These are phyloP conservation scores for Dendroctonus ponderosae DNA, from an alignment of 1,140 invertebrate genomes.

Conservation along the genomic window DNA sequence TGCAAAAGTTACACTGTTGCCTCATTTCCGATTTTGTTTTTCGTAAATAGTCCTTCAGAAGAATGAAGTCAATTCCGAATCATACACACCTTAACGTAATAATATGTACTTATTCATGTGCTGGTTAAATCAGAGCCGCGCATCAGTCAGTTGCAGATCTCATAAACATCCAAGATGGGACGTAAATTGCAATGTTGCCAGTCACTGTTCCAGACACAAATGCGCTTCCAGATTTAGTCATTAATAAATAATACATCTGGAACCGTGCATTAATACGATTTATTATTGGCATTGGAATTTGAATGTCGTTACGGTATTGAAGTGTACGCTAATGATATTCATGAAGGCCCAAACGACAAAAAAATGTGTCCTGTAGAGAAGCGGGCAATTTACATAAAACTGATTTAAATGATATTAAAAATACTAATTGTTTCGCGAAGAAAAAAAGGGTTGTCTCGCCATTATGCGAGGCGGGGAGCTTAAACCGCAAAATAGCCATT, in stretches of 20 bases:
- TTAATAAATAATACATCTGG: constrained; percentile 23
- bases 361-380: too few species aligned
- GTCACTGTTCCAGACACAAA: constrained; percentile 22
- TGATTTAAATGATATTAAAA: constrained; percentile 20
- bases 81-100: too few species aligned
- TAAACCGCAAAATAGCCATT: constrained; percentile 13
- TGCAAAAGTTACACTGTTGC: too few species aligned
- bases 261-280: constrained; percentile 5
- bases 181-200: constrained; percentile 20
- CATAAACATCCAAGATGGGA: constrained; percentile 28
- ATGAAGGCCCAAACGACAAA: too few species aligned
- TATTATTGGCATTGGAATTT: constrained; percentile 2
- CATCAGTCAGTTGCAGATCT: constrained; percentile 26
- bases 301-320: too few species aligned
- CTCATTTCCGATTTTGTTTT: too few species aligned
- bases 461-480: constrained; percentile 11
- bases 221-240: constrained; percentile 17
- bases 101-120: not conserved
- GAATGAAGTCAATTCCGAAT: too few species aligned
- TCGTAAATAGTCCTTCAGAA: too few species aligned
- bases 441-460: constrained; percentile 19
- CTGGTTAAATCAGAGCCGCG: constrained; percentile 4
- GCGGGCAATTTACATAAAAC: too few species aligned
- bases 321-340: too few species aligned
- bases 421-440: constrained; percentile 24